These are phyloP conservation scores for Paramormyrops hopkinsi DNA, from an alignment of 2,797 vertebrate species.

Conservation along the genomic window DNA sequence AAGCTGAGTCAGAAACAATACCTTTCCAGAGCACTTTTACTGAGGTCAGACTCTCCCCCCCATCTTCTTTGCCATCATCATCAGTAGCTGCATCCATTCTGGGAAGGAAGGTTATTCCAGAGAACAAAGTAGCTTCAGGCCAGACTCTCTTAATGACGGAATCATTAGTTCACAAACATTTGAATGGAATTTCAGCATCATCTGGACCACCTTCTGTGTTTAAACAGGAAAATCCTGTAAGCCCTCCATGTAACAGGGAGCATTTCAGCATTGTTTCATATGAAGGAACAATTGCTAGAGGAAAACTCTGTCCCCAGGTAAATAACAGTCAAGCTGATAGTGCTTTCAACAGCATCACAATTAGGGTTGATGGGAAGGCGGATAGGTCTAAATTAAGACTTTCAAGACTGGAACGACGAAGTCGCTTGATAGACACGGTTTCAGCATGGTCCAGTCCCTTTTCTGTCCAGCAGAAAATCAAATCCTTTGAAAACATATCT, in stretches of 20 bases:
- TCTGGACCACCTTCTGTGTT: slow-evolving; percentile 18
- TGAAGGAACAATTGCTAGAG: slow-evolving; percentile 17
- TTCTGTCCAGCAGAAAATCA: slow-evolving; percentile 87
- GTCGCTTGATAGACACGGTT: slow-evolving; percentile 65
- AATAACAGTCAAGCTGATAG: slow-evolving; percentile 21
- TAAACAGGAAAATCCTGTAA: slow-evolving; percentile 1
- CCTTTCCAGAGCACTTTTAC: slow-evolving; percentile 66
- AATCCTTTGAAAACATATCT: slow-evolving; percentile 89
- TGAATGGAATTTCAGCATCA: slow-evolving; percentile 17
- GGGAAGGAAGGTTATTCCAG: slow-evolving; percentile 20
- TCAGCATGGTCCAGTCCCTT: slow-evolving; percentile 71
- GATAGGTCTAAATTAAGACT: slow-evolving; percentile 43
- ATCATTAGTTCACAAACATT: slow-evolving; percentile 7
- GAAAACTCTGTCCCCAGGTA: slow-evolving; percentile 22
- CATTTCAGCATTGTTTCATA: slow-evolving; percentile 16
- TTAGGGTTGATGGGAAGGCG: slow-evolving; percentile 37
- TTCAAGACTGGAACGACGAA: slow-evolving; percentile 57
- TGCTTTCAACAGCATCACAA: slow-evolving; percentile 16
- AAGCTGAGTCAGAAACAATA: slow-evolving; percentile 34
- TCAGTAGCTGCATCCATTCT: slow-evolving; percentile 40
- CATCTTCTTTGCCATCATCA: slow-evolving; percentile 44
- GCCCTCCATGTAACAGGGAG: slow-evolving; percentile 15
- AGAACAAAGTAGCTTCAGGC: slow-evolving; percentile 27
- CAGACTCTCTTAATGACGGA: slow-evolving; percentile 14
- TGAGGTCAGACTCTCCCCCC: slow-evolving; percentile 57